Percentiles rank a stretch among this genome's conserved stretches.
These are phyloP conservation scores for Acronicta psi DNA, from an alignment of 2,888 invertebrate species.

Conservation along the genomic window DNA sequence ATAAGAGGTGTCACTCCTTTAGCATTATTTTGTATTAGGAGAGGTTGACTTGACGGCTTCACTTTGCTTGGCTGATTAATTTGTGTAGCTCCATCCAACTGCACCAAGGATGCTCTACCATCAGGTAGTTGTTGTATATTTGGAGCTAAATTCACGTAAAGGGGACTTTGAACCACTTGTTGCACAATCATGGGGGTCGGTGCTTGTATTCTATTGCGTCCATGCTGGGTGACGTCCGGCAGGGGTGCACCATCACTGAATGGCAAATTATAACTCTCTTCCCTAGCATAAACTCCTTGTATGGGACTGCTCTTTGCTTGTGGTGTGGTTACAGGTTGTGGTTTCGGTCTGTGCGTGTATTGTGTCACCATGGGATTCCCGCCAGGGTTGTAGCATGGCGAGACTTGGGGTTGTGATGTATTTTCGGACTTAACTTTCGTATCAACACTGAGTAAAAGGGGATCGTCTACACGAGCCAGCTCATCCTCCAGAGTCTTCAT, in stretches of 20 bases:
- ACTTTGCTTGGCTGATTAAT: constrained; percentile 66
- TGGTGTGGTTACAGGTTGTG: constrained; percentile 49
- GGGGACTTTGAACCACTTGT: constrained; percentile 80
- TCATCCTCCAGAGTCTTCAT: constrained; percentile 87
- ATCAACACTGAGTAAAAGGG: constrained; percentile 73
- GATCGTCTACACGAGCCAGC: constrained; percentile 75
- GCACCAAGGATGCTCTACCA: constrained; percentile 68
- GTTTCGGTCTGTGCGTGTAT: constrained; percentile 69
- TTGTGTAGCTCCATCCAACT: constrained; percentile 71
- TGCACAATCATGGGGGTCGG: constrained; percentile 81
- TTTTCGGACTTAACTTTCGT: constrained; percentile 69
- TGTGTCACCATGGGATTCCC: constrained; percentile 83
- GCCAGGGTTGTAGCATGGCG: constrained; percentile 71
- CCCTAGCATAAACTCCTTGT: constrained; percentile 70
- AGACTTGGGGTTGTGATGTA: constrained; percentile 71
- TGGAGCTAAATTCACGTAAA: constrained; percentile 80
- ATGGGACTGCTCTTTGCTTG: constrained; percentile 73
- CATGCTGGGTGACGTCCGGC: constrained; percentile 76
- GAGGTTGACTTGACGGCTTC: constrained; percentile 69
- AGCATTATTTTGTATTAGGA: constrained; percentile 78
- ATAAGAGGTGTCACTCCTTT: constrained; percentile 79
- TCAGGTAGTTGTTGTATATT: constrained; percentile 77
- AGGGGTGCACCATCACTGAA: constrained; percentile 65
- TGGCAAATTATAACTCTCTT: constrained; percentile 74
- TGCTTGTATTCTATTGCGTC: constrained; percentile 63